Base-by-base conservation (phyloP, 1,140 invertebrate genomes). In the Temnothorax nylanderi region DNA sequence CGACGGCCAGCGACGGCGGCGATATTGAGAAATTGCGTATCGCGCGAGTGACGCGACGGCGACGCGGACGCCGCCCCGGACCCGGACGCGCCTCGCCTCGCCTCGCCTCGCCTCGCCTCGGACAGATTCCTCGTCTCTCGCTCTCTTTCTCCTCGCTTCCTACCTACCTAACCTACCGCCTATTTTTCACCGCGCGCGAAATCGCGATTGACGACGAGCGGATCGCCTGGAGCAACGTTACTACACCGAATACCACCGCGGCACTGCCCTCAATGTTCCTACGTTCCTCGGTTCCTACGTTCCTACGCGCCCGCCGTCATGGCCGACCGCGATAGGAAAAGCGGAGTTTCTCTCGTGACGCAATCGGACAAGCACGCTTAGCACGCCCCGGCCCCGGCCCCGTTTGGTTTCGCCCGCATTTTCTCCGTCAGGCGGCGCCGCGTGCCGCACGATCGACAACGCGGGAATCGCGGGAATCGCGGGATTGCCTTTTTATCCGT, bases 301-400 rank as follows among this genome's bases (percentile, higher is more conserved):
- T 86, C 69, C 78, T 92, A 87, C 90, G 88, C 90, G 65, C 21
- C 67, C 77, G 76, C 87, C 87, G 90, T 91, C 74, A 92, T 92
- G 90, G 92, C 81, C 74, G 87, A 86, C 72, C 49, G 78, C 75
- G 44, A 78, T 87, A 77, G 90, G 87, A 91, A 91, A 92, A 91
- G 85, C 84, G 64, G 78, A 87, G 88, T 91, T 92, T 92, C 91
- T 91, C 91, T 89, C 87, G 86, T 92, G 92, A 92, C 92, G 92
- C 91, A 92, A 92, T 90, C 87, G 86, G 67, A 58, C 82, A 86
- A 87, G 86, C 77, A 92, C 89, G 87, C 26, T 1, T 1, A 26
- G 26, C 26, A 26, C 26, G 26, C 26, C 26, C 26, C 26, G 26
- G 26, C 26, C 26, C 26, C 26, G 26, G 26, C 89, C 91, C 91